Evolutionary conservation across 1,140 invertebrate genomes (phyloP).

Genomic region (Micrasema minimum): DNA sequence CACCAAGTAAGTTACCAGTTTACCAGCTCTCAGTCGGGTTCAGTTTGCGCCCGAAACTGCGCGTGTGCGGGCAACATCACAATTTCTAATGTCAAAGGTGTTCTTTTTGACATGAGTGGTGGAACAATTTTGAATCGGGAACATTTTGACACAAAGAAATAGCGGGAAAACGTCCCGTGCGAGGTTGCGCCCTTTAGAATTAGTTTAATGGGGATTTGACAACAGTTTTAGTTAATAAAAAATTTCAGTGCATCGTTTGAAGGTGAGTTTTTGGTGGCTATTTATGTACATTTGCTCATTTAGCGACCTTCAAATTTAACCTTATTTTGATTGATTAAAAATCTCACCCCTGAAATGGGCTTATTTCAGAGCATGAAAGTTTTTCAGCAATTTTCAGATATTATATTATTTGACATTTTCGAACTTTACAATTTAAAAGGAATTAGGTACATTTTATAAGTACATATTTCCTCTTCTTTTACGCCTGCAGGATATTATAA

Average conservation of each 20-base stretch:
- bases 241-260: slow-evolving; percentile 23
- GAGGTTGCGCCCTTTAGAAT: background rate
- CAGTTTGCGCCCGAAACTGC: slow-evolving; percentile 22
- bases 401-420: too few relatives aligned
- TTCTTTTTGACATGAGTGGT: slow-evolving; percentile 32
- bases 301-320: slow-evolving; percentile 20
- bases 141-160: slow-evolving; percentile 13
- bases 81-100: slow-evolving; percentile 27
- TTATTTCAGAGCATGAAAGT: background rate
- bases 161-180: slow-evolving; percentile 4
- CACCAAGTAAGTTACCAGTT: too few relatives aligned
- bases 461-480: too few relatives aligned
- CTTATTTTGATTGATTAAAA: background rate
- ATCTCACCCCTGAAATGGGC: background rate
- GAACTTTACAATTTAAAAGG: too few relatives aligned
- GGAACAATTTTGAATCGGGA: slow-evolving; percentile 18
- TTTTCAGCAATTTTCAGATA: too few relatives aligned
- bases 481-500: too few relatives aligned
- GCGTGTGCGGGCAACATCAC: slow-evolving; percentile 27
- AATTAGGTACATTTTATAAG: too few relatives aligned
- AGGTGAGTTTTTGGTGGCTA: slow-evolving; percentile 10
- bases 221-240: slow-evolving; percentile 3
- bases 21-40: slow-evolving; percentile 27
- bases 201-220: slow-evolving; percentile 28
- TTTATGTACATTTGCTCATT: slow-evolving; percentile 1